Percentiles rank a stretch among this genome's conserved stretches.
Evolutionary conservation across 2,888 invertebrate species (phyloP).

Genomic region (Phyllotreta cruciferae): DNA sequence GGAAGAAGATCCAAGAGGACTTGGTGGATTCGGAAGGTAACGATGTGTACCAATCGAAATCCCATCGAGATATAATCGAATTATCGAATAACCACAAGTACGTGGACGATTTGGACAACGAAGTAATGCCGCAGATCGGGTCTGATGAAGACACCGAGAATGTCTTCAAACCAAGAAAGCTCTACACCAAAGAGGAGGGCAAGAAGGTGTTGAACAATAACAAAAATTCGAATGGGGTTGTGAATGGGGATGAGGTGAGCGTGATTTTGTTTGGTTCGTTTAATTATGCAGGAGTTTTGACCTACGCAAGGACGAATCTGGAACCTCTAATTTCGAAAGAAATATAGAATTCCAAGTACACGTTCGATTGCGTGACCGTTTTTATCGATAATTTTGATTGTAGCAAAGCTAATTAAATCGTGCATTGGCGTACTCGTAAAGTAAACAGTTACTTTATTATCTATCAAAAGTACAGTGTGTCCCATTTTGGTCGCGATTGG

Average conservation of each 20-base stretch:
- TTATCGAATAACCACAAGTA: slow-evolving; percentile 60
- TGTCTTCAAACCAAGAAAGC: slow-evolving; percentile 20
- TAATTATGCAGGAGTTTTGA: no score
- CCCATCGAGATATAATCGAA: slow-evolving; percentile 52
- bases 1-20: slow-evolving; percentile 57
- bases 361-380: no score
- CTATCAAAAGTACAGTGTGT: no score
- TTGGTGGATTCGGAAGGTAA: slow-evolving; percentile 46
- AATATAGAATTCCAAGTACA: no score
- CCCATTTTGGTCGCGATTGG: no score
- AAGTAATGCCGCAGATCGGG: slow-evolving; percentile 59
- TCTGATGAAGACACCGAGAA: slow-evolving; percentile 52
- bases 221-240: slow-evolving; percentile 10
- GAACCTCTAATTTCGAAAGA: no score
- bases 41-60: slow-evolving; percentile 35
- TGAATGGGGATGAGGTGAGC: slow-evolving; percentile 48
- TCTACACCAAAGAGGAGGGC: slow-evolving; percentile 5
- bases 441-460: no score
- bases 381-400: no score
- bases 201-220: slow-evolving; percentile 8
- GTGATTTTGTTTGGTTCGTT: no score
- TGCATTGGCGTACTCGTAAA: no score
- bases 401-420: no score
- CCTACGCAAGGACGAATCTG: no score
- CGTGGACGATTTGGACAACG: slow-evolving; percentile 59